Evolutionary conservation across 2,113 vertebrate genomes (phyloP).

Genomic region (Hypocryptadius cinnamomeus): DNA sequence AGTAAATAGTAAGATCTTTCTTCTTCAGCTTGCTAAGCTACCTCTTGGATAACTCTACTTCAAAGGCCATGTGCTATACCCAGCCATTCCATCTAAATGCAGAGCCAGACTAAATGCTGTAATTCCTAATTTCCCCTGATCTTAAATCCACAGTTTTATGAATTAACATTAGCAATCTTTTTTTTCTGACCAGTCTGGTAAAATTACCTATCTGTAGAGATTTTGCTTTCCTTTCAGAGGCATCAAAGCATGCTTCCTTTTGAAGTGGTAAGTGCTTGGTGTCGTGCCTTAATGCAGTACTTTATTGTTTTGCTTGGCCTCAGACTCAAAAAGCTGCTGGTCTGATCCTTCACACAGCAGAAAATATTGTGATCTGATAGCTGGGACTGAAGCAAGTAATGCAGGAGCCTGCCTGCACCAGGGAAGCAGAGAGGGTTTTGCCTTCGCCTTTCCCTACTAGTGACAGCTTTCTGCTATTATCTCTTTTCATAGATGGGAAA

Average conservation of each 20-base stretch:
- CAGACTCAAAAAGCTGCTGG: background rate
- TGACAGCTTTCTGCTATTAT: background rate
- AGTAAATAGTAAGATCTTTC: background rate
- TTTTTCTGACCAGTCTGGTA: background rate
- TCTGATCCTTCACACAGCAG: background rate
- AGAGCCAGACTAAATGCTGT: background rate
- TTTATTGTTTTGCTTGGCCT: conserved; percentile 4
- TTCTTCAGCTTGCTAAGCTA: background rate
- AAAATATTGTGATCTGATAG: background rate
- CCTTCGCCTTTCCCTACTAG: background rate
- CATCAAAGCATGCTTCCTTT: background rate
- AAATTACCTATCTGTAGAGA: background rate
- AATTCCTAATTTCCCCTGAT: conserved; percentile 15
- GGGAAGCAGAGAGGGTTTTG: background rate
- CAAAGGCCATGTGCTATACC: background rate
- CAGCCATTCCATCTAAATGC: background rate
- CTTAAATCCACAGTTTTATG: background rate
- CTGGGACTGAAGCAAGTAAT: background rate
- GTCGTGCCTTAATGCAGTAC: background rate
- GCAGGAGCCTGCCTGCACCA: background rate
- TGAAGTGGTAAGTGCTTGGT: conserved; percentile 19
- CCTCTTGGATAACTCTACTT: background rate
- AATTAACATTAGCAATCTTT: background rate
- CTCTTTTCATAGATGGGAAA: background rate
- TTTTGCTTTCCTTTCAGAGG: conserved; percentile 2